phyloP scores from a whole-genome alignment of 2,888 invertebrate species.

The Leptopilina drosophilae region DNA sequence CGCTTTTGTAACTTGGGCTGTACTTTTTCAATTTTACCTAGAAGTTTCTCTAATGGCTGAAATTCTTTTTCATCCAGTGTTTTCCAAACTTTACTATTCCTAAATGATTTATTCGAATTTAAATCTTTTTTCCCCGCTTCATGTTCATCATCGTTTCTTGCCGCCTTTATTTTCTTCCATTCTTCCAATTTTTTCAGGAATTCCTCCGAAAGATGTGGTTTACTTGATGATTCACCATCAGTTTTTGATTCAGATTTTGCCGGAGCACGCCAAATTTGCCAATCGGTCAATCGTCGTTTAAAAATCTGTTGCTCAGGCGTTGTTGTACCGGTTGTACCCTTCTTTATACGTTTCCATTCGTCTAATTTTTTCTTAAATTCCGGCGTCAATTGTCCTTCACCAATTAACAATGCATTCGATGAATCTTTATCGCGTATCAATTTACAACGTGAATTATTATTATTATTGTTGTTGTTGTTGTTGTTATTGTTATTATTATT shows the following conservation, averaged over 20 bases:
- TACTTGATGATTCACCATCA: slow-evolving; percentile 57
- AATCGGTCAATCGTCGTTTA: slow-evolving; percentile 79
- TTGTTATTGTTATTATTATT: neutral
- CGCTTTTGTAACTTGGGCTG: slow-evolving; percentile 81
- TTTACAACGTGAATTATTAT: slow-evolving; percentile 32
- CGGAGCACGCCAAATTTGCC: slow-evolving; percentile 79
- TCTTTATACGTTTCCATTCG: slow-evolving; percentile 90
- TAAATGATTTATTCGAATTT: slow-evolving; percentile 45
- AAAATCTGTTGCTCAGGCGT: slow-evolving; percentile 61
- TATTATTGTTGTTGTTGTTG: no score
- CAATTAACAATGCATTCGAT: slow-evolving; percentile 70
- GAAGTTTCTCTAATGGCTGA: slow-evolving; percentile 80
- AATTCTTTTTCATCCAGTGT: slow-evolving; percentile 78
- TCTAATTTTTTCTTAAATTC: slow-evolving; percentile 90
- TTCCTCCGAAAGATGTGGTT: slow-evolving; percentile 87
- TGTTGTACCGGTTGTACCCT: slow-evolving; percentile 66
- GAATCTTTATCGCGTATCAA: slow-evolving; percentile 55
- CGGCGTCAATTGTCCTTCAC: slow-evolving; percentile 85
- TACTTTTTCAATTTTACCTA: slow-evolving; percentile 81
- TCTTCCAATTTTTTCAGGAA: slow-evolving; percentile 90
- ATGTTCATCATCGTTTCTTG: slow-evolving; percentile 79
- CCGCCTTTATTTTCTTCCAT: slow-evolving; percentile 89
- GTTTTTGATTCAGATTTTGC: slow-evolving; percentile 30
- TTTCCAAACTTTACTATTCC: slow-evolving; percentile 58
- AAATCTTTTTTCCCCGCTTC: slow-evolving; percentile 71